Evolutionary conservation across 1,140 invertebrate species (phyloP).

Genomic region (Platorchestia sp.): DNA sequence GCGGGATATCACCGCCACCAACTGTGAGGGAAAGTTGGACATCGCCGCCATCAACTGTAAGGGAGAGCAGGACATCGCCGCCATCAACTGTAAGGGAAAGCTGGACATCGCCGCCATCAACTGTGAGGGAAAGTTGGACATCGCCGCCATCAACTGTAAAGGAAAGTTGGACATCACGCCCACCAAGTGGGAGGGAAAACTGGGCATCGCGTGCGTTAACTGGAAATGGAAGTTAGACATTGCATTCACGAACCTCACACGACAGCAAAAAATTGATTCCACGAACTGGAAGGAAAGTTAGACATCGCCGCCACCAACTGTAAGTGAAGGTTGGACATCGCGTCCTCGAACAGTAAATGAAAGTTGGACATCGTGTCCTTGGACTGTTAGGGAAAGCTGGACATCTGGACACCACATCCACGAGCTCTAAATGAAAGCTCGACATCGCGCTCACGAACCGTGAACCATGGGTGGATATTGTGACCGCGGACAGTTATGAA

Average conservation of each 20-base stretch:
- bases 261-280: too few relatives aligned
- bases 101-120: neutral
- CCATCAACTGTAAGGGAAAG: neutral
- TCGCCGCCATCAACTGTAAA: neutral
- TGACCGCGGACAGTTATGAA: too few relatives aligned
- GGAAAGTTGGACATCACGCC: neutral
- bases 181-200: neutral
- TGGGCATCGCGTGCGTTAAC: neutral
- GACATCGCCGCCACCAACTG: too few relatives aligned
- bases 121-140: neutral
- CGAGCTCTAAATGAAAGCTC: too few relatives aligned
- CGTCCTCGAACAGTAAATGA: too few relatives aligned
- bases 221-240: neutral
- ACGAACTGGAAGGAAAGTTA: too few relatives aligned
- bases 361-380: too few relatives aligned
- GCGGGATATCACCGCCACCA: neutral
- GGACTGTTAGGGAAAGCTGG: too few relatives aligned
- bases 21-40: neutral
- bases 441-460: neutral
- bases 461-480: neutral
- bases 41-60: neutral
- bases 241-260: too few relatives aligned
- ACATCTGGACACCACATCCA: too few relatives aligned
- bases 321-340: too few relatives aligned
- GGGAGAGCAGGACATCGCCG: neutral